These are phyloP conservation scores for Drosophila pruinosa DNA, from an alignment of 1,140 invertebrate genomes.

Conservation along the genomic window DNA sequence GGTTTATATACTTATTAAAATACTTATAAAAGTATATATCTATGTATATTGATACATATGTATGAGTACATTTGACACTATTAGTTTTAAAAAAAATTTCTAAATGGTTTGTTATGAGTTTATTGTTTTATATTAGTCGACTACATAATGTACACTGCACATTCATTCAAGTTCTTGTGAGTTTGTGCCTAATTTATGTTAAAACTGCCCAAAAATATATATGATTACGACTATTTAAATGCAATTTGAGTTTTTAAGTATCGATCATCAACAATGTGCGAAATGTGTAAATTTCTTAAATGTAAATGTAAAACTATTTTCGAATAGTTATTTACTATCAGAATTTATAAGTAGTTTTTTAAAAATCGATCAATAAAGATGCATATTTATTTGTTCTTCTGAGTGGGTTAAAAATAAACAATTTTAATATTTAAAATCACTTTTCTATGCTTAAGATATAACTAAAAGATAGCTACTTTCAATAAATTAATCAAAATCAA, in stretches of 20 bases:
- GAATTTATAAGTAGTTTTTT: slow-evolving; percentile 72
- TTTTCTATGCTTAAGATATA: no score
- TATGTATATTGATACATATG: slow-evolving; percentile 50
- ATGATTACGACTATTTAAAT: slow-evolving; percentile 49
- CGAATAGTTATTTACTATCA: slow-evolving; percentile 62
- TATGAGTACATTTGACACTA: slow-evolving; percentile 57
- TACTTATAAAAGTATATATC: slow-evolving; percentile 50
- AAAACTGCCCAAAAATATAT: slow-evolving; percentile 53
- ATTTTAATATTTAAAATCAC: neutral
- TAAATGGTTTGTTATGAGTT: slow-evolving; percentile 32
- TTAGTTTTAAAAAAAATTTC: slow-evolving; percentile 56
- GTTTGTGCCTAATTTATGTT: slow-evolving; percentile 34
- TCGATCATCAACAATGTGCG: slow-evolving; percentile 47
- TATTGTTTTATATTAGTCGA: slow-evolving; percentile 24
- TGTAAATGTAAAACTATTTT: slow-evolving; percentile 44
- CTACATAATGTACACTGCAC: slow-evolving; percentile 29
- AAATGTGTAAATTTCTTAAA: slow-evolving; percentile 52
- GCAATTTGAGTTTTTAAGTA: slow-evolving; percentile 68
- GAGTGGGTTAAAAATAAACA: slow-evolving; percentile 66
- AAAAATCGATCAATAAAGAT: slow-evolving; percentile 73
- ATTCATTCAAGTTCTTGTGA: neutral
- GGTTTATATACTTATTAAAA: slow-evolving; percentile 64
- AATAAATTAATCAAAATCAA: neutral
- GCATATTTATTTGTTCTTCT: slow-evolving; percentile 80
- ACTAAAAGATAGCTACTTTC: no score